Base-by-base conservation (phyloP, 2,888 invertebrate genomes). In the Minunthozetes semirufus region DNA sequence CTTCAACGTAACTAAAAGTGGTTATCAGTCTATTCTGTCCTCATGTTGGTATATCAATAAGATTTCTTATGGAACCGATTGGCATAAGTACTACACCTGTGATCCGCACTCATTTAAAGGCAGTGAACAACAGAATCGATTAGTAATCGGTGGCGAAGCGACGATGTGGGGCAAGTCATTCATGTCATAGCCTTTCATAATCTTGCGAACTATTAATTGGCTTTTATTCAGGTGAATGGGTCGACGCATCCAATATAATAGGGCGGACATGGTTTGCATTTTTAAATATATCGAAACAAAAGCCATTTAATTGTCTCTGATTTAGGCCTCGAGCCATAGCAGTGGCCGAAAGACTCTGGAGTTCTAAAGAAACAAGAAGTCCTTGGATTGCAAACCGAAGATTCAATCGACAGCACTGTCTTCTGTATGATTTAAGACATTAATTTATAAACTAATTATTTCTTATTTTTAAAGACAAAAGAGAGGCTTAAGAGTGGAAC, bases 21-120 rank as follows among this genome's bases (percentile, higher is more conserved):
- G 90, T 0, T 87, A 88, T 81, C 76, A 77, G 22, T 78, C 83
- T 0, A 82, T 96, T 48, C 85, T 91, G 72, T 94, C 94, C 0
- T 85, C 91, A 0, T 90, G 91, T 74, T 96, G 94, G 94, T 94
- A 95, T 82, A 84, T 95, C 68, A 92, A 93, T 82, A 88, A 89
- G 81, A 84, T 92, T 70, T 83, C 80, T 13, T 85, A 85, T 79
- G 85, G 85, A 4, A 77, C 79, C 61, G 84, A 85, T 79, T 84
- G 84, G 84, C 78, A 81, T 1, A 85, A 87, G 33, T 90, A 85
- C 81, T 92, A 82, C 27, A 56, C 63, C 2, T 78, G 79, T 72
- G 80, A 80, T 66, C 80, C 80, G n/a, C 75, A 75, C n/a, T 61
- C 75, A 48, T 79, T 79, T 56, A 68, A 73, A 70, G 78, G 76